A percentile compares a stretch with the other conserved stretches of the same genome.
Conservation (phyloP, 2,888 invertebrate genomes). For the Caenorhabditis wallacei region DNA sequence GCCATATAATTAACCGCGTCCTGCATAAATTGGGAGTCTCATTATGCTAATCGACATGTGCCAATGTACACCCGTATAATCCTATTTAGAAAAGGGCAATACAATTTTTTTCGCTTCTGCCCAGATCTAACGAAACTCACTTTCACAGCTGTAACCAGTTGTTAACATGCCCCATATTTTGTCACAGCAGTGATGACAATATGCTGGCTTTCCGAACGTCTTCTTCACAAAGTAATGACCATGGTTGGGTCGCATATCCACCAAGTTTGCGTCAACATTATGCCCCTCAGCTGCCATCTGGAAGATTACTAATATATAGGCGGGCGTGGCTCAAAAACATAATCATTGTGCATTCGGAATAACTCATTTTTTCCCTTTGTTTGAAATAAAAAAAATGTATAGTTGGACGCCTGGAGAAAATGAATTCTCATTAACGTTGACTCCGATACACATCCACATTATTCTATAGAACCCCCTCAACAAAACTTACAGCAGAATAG, state of each 20-base stretch:
- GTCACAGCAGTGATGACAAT: slow-evolving; percentile 99
- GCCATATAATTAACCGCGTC: slow-evolving; percentile 7
- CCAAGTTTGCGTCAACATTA: slow-evolving; percentile 81
- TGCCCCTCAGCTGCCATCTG: slow-evolving; percentile 83
- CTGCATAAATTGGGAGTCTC: slow-evolving; percentile 13
- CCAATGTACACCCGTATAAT: not conserved
- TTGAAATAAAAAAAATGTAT: not conserved
- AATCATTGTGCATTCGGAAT: not conserved
- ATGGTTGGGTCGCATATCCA: slow-evolving; percentile 84
- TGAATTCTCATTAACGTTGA: not conserved
- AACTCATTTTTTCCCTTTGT: not conserved
- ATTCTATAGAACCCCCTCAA: not conserved
- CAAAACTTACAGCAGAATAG: slow-evolving; percentile 27
- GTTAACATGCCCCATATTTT: slow-evolving; percentile 99
- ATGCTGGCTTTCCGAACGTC: slow-evolving; percentile 99
- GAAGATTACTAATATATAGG: slow-evolving; percentile 12
- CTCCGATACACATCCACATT: not conserved
- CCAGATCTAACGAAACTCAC: slow-evolving; percentile 85
- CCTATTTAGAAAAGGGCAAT: too few relatives aligned
- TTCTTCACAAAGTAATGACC: slow-evolving; percentile 94
- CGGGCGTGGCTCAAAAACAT: not conserved
- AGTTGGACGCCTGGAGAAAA: not conserved
- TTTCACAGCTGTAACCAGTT: slow-evolving; percentile 99
- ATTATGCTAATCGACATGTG: slow-evolving; percentile 11
- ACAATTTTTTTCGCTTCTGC: too few relatives aligned